A percentile compares a stretch with the other conserved stretches of the same genome.
phyloP scores from a whole-genome alignment of 2,113 vertebrate genomes.

The Sander lucioperca region DNA sequence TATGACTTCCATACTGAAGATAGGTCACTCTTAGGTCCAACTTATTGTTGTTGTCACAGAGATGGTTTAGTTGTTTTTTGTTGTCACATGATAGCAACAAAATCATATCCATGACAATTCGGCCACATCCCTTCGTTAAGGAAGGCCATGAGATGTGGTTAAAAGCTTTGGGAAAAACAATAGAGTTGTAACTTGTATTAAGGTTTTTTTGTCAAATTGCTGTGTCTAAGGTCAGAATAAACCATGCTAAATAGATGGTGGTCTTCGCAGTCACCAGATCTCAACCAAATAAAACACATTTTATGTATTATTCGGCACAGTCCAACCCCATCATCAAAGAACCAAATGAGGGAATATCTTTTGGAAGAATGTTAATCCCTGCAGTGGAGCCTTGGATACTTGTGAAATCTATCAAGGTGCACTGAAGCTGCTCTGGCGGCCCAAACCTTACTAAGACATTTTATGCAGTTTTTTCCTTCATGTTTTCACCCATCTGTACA shows the following conservation, averaged over 20 bases:
- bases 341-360: constrained; percentile 18
- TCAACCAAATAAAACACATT: constrained; percentile 15
- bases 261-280: background rate
- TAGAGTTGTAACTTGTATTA: background rate
- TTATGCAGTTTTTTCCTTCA: background rate
- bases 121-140: background rate
- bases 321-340: constrained; percentile 11
- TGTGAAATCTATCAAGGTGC: background rate
- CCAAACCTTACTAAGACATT: constrained; percentile 6
- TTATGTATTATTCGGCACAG: background rate
- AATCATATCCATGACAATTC: constrained; percentile 6
- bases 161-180: constrained; percentile 5
- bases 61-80: constrained; percentile 1
- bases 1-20: background rate
- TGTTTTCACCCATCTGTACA: background rate
- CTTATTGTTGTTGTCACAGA: background rate
- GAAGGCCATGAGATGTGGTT: background rate
- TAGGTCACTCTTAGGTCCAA: background rate
- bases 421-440: background rate
- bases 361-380: constrained; percentile 31
- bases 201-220: background rate
- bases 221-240: background rate
- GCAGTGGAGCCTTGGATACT: constrained; percentile 9
- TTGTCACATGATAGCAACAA: constrained; percentile 2
- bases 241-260: background rate